Percentiles rank a stretch among this genome's conserved stretches.
These are phyloP conservation scores for Hucho hucho DNA, from an alignment of 2,113 vertebrate genomes.

Conservation along the genomic window DNA sequence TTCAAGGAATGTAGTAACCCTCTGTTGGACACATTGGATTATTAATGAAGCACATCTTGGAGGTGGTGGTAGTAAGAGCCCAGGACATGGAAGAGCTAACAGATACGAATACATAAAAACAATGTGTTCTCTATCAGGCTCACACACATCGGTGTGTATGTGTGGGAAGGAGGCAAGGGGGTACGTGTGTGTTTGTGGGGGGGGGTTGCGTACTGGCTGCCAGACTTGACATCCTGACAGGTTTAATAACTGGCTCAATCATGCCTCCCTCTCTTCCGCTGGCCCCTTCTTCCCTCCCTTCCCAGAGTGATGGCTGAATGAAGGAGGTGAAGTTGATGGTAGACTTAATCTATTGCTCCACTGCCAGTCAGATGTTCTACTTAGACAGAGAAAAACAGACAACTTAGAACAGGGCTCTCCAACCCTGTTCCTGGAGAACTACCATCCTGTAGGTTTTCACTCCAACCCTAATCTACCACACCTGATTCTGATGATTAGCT, in stretches of 20 bases:
- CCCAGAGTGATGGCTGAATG: slow-evolving; percentile 28
- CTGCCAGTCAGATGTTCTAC: slow-evolving; percentile 23
- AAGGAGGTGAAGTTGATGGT: slow-evolving; percentile 24
- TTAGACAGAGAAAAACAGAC: slow-evolving; percentile 14
- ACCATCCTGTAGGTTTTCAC: no score
- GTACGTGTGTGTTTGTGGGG: no score
- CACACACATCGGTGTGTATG: background rate
- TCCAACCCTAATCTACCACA: no score
- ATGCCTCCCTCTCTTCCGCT: background rate
- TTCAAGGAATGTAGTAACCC: no score
- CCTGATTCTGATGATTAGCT: no score
- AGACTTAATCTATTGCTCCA: slow-evolving; percentile 13
- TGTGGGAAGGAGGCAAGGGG: no score
- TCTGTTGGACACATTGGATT: slow-evolving; percentile 1
- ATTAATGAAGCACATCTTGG: background rate
- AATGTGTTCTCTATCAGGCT: background rate
- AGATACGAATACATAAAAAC: background rate
- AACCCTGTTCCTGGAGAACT: no score
- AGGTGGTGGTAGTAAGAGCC: background rate
- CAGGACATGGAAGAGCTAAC: background rate
- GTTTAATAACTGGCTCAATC: background rate
- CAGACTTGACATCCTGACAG: slow-evolving; percentile 7
- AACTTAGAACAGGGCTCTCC: background rate
- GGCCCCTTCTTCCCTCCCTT: background rate
- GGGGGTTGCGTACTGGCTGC: background rate